Evolutionary conservation across 2,888 invertebrate genomes (phyloP).

Genomic region (Dromius quadrimaculatus): DNA sequence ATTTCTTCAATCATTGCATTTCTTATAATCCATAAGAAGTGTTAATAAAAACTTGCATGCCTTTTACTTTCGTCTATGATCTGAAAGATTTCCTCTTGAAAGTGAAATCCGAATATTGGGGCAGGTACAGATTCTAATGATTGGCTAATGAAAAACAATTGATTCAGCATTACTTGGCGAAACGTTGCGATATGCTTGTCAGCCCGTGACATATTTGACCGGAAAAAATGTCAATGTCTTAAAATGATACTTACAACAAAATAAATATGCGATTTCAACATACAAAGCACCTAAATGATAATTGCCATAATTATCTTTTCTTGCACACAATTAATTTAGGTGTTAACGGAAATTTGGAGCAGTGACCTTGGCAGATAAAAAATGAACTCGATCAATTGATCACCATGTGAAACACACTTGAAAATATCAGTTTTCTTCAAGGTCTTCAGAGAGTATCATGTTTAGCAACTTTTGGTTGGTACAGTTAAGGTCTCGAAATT

Average conservation of each 20-base stretch:
- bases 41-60: constrained; percentile 13
- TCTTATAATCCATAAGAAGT: constrained; percentile 24
- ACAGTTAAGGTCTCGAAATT: constrained; percentile 21
- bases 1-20: constrained; percentile 24
- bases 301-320: constrained; percentile 15
- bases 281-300: constrained; percentile 7
- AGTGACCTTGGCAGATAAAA: constrained; percentile 35
- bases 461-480: constrained; percentile 1
- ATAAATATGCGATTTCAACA: constrained; percentile 16
- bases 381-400: constrained; percentile 17
- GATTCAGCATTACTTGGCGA: constrained; percentile 2
- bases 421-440: constrained; percentile 40
- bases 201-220: constrained; percentile 17
- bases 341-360: constrained; percentile 35
- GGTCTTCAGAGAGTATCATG: background rate
- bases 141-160: background rate
- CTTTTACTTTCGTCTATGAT: constrained; percentile 36
- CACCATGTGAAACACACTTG: background rate
- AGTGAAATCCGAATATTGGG: constrained; percentile 31
- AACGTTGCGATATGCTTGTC: background rate
- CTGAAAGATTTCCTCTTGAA: constrained; percentile 25
- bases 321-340: constrained; percentile 25
- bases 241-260: background rate
- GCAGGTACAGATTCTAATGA: constrained; percentile 18
- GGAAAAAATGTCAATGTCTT: constrained; percentile 30